These are phyloP conservation scores for Boloria euphrosyne DNA, from an alignment of 2,888 invertebrate species.

Conservation along the genomic window DNA sequence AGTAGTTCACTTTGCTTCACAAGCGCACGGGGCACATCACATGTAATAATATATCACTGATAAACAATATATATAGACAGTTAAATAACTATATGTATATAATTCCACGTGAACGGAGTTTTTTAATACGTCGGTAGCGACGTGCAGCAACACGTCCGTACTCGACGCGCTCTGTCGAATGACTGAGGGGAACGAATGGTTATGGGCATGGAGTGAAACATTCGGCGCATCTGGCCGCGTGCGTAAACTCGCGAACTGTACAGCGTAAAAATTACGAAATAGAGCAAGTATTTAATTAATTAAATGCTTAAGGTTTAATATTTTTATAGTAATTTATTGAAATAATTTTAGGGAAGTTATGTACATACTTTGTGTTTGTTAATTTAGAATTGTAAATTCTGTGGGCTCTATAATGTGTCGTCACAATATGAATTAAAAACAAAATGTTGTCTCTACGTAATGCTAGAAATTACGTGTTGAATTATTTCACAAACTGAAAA, in stretches of 20 bases:
- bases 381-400: no score
- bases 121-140: conserved; percentile 62
- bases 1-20: conserved; percentile 77
- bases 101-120: conserved; percentile 55
- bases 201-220: conserved; percentile 56
- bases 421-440: no score
- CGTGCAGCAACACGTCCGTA: conserved; percentile 48
- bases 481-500: no score
- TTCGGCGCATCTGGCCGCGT: conserved; percentile 59
- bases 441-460: no score
- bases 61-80: conserved; percentile 1
- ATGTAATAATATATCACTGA: not conserved
- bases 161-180: conserved; percentile 55
- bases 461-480: no score
- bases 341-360: no score
- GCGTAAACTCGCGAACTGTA: conserved; percentile 42
- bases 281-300: conserved; percentile 13
- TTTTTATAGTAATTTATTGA: no score
- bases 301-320: not conserved
- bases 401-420: no score
- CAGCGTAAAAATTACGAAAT: conserved; percentile 32
- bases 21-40: conserved; percentile 75
- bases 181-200: conserved; percentile 65
- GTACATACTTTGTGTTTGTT: no score
- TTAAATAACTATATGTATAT: conserved; percentile 3